These are phyloP conservation scores for Typhlichthys subterraneus DNA, from an alignment of 2,797 vertebrate genomes.

Conservation along the genomic window DNA sequence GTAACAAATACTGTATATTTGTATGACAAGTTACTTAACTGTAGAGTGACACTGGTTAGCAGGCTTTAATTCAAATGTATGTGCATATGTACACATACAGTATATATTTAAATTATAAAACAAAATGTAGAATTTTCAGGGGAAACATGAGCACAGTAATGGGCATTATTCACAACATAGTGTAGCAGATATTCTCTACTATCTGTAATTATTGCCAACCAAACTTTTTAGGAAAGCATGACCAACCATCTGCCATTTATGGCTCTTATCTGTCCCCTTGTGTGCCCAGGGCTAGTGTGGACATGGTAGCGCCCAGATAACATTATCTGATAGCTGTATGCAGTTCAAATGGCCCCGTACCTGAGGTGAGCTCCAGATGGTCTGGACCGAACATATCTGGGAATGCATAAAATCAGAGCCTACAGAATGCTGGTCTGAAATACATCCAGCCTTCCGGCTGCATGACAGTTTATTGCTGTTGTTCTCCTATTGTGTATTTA, in stretches of 20 bases:
- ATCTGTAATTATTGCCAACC: conserved; percentile 25
- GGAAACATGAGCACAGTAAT: too few species aligned
- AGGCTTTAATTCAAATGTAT: too few species aligned
- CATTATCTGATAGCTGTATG: conserved; percentile 53
- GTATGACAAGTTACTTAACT: too few species aligned
- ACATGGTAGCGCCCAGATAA: conserved; percentile 58
- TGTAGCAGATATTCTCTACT: too few species aligned
- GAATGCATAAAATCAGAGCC: conserved; percentile 38
- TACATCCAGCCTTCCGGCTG: neutral
- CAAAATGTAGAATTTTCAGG: too few species aligned
- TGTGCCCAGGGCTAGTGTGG: conserved; percentile 47
- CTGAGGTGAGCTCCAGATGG: conserved; percentile 47
- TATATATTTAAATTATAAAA: too few species aligned
- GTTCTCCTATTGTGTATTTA: too few species aligned
- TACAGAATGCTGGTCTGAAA: conserved; percentile 16
- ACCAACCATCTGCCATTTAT: conserved; percentile 48
- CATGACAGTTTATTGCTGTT: too few species aligned
- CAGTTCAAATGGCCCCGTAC: conserved; percentile 46
- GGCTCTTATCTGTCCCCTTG: conserved; percentile 60
- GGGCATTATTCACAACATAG: too few species aligned
- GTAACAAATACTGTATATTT: too few species aligned
- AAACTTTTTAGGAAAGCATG: conserved; percentile 44
- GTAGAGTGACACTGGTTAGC: too few species aligned
- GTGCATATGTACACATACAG: too few species aligned
- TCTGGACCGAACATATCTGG: conserved; percentile 25